phyloP scores from a whole-genome alignment of 92 coral and sea anemone genomes.

The Pocillopora grandis region DNA sequence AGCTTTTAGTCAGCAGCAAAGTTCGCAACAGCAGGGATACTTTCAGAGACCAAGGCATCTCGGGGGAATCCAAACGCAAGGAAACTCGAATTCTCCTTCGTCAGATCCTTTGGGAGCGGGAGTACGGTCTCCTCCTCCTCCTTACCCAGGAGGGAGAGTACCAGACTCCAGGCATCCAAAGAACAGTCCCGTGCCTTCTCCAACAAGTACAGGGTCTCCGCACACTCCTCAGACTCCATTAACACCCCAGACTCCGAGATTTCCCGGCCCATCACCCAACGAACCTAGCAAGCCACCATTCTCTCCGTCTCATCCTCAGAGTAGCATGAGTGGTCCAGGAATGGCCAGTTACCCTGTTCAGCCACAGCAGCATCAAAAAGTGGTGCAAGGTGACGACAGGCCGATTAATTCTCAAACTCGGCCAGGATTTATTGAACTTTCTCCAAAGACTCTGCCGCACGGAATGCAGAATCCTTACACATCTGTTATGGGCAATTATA shows the following conservation, averaged over 20 bases:
- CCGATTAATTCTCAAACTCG: conserved; percentile 48
- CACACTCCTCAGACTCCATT: conserved; percentile 95
- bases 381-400: conserved; percentile 49
- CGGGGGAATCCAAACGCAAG: conserved; percentile 68
- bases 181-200: conserved; percentile 94
- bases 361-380: conserved; percentile 13
- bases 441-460: conserved; percentile 54
- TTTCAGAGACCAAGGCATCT: conserved; percentile 77
- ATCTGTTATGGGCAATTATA: conserved; percentile 50
- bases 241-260: conserved; percentile 87
- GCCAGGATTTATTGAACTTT: conserved; percentile 77
- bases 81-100: conserved; percentile 87
- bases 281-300: conserved; percentile 93
- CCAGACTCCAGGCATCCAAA: conserved; percentile 70
- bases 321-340: conserved; percentile 47
- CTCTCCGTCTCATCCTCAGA: conserved; percentile 83
- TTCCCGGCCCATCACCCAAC: conserved; percentile 93
- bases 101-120: conserved; percentile 82
- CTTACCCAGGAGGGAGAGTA: conserved; percentile 82
- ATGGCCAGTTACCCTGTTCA: conserved; percentile 42
- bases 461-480: conserved; percentile 67
- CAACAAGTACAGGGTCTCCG: conserved; percentile 94
- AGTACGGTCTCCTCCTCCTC: conserved; percentile 96
- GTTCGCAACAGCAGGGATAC: conserved; percentile 66
- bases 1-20: conserved; percentile 72